Evolutionary conservation across 2,113 vertebrate species (phyloP).

Genomic region (Chiloscyllium plagiosum): DNA sequence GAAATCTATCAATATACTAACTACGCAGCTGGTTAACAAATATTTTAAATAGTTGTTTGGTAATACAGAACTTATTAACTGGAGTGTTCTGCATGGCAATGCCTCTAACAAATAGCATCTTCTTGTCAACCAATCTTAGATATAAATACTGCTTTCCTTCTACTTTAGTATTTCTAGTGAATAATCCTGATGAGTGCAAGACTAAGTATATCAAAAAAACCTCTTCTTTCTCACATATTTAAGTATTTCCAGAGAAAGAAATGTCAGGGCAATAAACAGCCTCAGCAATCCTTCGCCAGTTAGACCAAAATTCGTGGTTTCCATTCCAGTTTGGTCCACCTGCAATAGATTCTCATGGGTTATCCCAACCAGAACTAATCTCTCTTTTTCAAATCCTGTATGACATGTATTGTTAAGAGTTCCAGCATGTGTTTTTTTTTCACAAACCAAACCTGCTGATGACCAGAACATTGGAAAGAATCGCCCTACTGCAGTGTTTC

Average conservation of each 20-base stretch:
- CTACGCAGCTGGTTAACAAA: background rate
- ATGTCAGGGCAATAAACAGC: background rate
- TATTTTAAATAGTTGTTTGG: background rate
- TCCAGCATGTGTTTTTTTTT: background rate
- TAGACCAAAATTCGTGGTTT: background rate
- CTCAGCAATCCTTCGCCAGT: background rate
- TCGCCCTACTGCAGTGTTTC: background rate
- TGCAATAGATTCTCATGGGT: background rate
- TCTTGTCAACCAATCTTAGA: too few relatives aligned
- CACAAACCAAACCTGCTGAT: background rate
- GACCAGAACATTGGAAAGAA: background rate
- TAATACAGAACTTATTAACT: too few relatives aligned
- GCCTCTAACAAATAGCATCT: too few relatives aligned
- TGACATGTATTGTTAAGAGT: background rate
- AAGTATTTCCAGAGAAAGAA: too few relatives aligned
- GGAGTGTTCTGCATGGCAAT: too few relatives aligned
- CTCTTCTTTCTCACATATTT: too few relatives aligned
- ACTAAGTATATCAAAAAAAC: too few relatives aligned
- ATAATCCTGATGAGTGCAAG: too few relatives aligned
- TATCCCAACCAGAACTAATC: background rate
- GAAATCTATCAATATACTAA: background rate
- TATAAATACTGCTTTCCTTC: too few relatives aligned
- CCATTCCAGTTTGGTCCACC: background rate
- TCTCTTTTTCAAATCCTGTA: background rate
- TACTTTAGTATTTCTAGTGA: too few relatives aligned